A percentile compares a stretch with the other conserved stretches of the same genome.
Evolutionary conservation across 2,888 invertebrate species (phyloP).

Genomic region (Stenichneumon culpator): DNA sequence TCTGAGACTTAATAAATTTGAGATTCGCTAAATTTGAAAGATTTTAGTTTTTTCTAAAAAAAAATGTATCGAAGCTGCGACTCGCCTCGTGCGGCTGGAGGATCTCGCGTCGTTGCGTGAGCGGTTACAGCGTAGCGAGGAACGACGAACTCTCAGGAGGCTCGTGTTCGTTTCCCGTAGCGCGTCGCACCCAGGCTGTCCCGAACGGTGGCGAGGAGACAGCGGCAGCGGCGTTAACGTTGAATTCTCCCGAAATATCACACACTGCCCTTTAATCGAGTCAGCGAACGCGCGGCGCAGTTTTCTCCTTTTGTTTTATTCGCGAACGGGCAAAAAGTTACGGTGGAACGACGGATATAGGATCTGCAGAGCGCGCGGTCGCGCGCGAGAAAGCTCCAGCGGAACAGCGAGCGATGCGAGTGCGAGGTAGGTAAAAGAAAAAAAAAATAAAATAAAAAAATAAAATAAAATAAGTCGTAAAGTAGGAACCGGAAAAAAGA

Average conservation of each 20-base stretch:
- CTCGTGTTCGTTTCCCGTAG: constrained; percentile 15
- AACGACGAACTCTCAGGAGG: constrained; percentile 9
- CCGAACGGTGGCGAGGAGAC: constrained; percentile 12
- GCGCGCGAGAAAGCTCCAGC: neutral
- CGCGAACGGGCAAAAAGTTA: neutral
- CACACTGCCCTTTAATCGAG: constrained; percentile 39
- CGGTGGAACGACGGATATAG: neutral
- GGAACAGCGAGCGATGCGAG: constrained; percentile 5
- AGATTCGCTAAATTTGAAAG: too few relatives aligned
- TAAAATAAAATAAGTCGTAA: constrained; percentile 33
- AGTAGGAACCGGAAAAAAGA: constrained; percentile 20
- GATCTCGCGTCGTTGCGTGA: constrained; percentile 36
- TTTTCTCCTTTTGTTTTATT: constrained; percentile 4
- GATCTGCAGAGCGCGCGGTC: too few relatives aligned
- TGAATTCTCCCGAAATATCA: constrained; percentile 49
- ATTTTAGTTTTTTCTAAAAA: neutral
- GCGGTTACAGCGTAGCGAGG: neutral
- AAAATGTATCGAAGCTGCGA: neutral
- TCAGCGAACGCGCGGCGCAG: constrained; percentile 3
- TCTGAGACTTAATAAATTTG: too few relatives aligned
- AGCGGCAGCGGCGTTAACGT: neutral
- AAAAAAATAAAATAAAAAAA: constrained; percentile 28
- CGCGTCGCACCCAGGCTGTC: constrained; percentile 16
- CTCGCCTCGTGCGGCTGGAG: constrained; percentile 49
- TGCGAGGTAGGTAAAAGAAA: neutral